phyloP scores from a whole-genome alignment of 2,888 invertebrate genomes.

The Gastracanthus pulcherrimus region DNA sequence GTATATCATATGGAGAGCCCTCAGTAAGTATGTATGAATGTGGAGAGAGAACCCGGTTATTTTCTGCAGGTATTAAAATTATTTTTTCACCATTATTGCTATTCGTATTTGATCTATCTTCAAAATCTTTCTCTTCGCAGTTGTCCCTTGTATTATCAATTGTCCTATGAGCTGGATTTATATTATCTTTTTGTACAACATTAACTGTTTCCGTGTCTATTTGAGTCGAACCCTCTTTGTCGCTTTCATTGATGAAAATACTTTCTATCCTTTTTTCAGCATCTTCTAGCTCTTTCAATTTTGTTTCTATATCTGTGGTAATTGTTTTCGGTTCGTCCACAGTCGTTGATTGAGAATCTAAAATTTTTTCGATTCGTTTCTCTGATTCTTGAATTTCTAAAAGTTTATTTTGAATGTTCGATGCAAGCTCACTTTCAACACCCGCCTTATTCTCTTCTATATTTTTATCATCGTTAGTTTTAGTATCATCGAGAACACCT shows the following conservation, averaged over 20 bases:
- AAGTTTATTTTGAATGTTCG: conserved; percentile 57
- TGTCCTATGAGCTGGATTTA: neutral
- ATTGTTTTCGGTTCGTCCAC: neutral
- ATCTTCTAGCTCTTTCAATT: conserved; percentile 61
- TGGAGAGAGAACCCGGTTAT: conserved; percentile 10
- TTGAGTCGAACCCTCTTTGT: conserved; percentile 29
- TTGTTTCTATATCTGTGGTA: conserved; percentile 48
- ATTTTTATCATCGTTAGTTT: neutral
- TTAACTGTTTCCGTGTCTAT: no score
- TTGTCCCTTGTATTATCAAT: neutral
- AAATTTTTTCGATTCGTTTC: conserved; percentile 59
- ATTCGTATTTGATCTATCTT: conserved; percentile 27
- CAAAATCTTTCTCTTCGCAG: neutral
- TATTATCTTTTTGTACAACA: neutral
- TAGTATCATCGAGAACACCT: conserved; percentile 55
- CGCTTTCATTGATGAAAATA: conserved; percentile 51
- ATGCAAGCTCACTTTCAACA: conserved; percentile 11
- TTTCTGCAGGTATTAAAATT: neutral
- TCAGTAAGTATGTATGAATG: conserved; percentile 70
- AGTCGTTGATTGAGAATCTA: conserved; percentile 32
- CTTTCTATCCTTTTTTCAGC: conserved; percentile 59
- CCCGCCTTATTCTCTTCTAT: neutral
- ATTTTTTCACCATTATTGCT: neutral
- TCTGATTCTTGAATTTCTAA: conserved; percentile 62
- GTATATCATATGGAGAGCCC: conserved; percentile 73